These are phyloP conservation scores for Frankliniella fusca DNA, from an alignment of 2,888 invertebrate genomes.

Conservation along the genomic window DNA sequence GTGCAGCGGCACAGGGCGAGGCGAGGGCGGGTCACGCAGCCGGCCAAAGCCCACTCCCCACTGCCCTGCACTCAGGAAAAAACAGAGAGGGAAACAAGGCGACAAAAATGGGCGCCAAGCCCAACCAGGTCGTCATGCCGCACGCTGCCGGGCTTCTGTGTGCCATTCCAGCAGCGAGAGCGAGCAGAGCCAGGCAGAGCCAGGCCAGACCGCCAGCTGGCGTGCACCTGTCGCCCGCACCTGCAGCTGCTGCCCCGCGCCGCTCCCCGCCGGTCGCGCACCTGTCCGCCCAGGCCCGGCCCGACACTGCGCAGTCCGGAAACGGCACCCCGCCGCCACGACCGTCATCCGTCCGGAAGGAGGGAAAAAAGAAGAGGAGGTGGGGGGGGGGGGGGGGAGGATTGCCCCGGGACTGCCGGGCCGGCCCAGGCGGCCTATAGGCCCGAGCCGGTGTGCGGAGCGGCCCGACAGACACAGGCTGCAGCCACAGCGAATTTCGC, in stretches of 20 bases:
- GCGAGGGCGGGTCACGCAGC: neutral
- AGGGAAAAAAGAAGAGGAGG: neutral
- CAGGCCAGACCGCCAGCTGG: neutral
- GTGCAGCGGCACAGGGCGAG: neutral
- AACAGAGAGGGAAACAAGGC: too few relatives aligned
- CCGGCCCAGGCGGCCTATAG: neutral
- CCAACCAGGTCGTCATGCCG: neutral
- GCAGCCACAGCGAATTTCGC: too few relatives aligned
- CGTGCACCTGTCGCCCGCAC: constrained; percentile 27
- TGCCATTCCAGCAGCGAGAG: too few relatives aligned
- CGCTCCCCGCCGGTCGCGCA: neutral
- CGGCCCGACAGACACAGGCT: too few relatives aligned
- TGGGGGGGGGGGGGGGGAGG: too few relatives aligned
- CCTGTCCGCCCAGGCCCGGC: neutral
- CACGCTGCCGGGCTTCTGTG: neutral
- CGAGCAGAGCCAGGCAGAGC: neutral
- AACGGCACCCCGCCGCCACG: neutral
- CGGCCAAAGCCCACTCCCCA: neutral
- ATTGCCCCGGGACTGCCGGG: neutral
- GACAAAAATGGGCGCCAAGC: neutral
- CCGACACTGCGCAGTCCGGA: neutral
- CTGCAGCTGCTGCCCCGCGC: constrained; percentile 4
- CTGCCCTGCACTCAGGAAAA: neutral
- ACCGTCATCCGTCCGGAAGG: constrained; percentile 4
- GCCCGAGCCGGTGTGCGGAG: too few relatives aligned